Evolutionary conservation across 2,113 vertebrate species (phyloP).

Genomic region (Pogona vitticeps): DNA sequence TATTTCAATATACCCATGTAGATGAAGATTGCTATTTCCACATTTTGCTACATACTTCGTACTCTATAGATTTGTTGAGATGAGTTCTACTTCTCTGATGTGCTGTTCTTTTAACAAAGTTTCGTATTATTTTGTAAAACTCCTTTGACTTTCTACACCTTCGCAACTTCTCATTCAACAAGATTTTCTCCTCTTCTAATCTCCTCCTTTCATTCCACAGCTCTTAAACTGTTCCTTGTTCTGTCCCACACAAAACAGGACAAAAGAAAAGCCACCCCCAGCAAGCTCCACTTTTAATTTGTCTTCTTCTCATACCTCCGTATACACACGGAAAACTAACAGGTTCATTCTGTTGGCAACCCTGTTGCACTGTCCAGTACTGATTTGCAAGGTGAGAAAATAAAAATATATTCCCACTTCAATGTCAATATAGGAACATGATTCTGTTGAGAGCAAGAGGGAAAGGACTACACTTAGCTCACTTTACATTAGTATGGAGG

Average conservation of each 20-base stretch:
- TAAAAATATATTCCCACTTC: not conserved
- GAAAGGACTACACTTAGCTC: not conserved
- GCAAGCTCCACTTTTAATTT: not conserved
- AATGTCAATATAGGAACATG: not conserved
- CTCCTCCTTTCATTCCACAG: not conserved
- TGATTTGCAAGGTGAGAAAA: not conserved
- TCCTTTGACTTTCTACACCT: too few species aligned
- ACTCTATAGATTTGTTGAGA: not conserved
- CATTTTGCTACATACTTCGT: too few species aligned
- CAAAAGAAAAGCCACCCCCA: not conserved
- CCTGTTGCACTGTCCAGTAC: not conserved
- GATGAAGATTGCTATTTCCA: not conserved
- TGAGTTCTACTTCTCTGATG: not conserved
- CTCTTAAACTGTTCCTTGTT: not conserved
- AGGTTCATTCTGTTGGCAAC: not conserved
- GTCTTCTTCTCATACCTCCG: not conserved
- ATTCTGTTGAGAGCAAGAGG: not conserved
- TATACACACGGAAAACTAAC: not conserved
- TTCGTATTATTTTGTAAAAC: not conserved
- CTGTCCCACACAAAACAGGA: too few species aligned
- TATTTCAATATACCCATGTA: too few species aligned
- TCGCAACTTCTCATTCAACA: not conserved
- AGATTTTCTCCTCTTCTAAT: not conserved
- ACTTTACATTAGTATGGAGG: not conserved
- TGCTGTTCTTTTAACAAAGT: not conserved